These are phyloP conservation scores for Sebastiscus tertius DNA, from an alignment of 2,797 vertebrate species.

Conservation along the genomic window DNA sequence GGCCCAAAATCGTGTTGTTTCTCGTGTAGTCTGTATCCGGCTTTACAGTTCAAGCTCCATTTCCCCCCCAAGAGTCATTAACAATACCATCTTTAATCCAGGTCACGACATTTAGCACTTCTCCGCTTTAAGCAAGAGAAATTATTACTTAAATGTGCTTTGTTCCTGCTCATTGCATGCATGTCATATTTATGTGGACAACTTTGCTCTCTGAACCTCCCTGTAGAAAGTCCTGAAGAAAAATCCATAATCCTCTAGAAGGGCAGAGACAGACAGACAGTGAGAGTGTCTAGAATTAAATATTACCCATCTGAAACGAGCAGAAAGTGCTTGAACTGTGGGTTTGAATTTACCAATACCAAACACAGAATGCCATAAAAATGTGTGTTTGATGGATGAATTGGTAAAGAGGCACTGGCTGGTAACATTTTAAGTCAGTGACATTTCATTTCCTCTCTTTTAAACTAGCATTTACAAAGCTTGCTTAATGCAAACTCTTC, in stretches of 20 bases:
- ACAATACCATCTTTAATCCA: background rate
- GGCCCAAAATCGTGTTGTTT: background rate
- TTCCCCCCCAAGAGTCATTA: background rate
- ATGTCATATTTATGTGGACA: no score
- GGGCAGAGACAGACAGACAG: background rate
- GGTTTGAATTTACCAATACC: background rate
- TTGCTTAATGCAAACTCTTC: background rate
- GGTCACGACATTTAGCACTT: background rate
- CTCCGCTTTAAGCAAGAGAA: background rate
- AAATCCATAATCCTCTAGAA: background rate
- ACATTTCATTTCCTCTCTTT: background rate
- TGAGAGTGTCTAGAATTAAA: background rate
- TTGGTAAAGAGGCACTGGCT: background rate
- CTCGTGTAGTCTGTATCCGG: background rate
- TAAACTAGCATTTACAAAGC: background rate
- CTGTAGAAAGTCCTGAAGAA: no score
- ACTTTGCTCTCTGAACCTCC: no score
- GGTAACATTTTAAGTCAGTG: background rate
- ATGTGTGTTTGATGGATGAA: background rate
- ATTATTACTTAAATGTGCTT: no score
- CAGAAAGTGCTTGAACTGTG: background rate
- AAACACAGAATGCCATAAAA: background rate
- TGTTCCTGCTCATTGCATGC: no score
- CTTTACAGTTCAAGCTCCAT: background rate
- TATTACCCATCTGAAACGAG: background rate